Percentiles rank a stretch among this genome's conserved stretches.
These are phyloP conservation scores for Seira musarum DNA, from an alignment of 2,888 invertebrate species.

Conservation along the genomic window DNA sequence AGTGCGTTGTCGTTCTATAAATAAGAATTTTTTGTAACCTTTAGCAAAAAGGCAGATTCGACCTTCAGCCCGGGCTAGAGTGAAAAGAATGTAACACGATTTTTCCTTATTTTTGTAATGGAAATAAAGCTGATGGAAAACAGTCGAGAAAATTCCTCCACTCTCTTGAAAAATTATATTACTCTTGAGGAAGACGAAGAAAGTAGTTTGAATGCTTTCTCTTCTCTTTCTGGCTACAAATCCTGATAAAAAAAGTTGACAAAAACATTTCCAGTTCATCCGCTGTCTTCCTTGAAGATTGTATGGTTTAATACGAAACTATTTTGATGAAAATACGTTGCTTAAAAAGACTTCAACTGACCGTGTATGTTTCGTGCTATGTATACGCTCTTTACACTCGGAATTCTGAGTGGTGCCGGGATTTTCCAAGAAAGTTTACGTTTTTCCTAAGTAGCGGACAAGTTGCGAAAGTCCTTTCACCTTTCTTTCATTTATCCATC, in stretches of 20 bases:
- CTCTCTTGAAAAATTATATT: slow-evolving; percentile 37
- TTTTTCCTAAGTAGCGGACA: no score
- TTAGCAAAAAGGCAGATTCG: not conserved
- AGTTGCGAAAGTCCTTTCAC: no score
- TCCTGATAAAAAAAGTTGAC: not conserved
- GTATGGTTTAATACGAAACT: no score
- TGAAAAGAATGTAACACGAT: slow-evolving; percentile 35
- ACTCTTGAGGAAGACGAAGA: not conserved
- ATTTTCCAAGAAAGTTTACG: no score
- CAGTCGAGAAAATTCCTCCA: not conserved
- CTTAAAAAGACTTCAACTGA: no score
- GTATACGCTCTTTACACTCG: no score
- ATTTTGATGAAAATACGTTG: no score
- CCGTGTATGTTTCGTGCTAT: no score
- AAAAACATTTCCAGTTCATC: slow-evolving; percentile 16
- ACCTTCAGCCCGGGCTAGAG: not conserved
- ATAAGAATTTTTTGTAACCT: slow-evolving; percentile 35
- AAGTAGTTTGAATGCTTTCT: no score
- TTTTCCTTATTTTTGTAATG: slow-evolving; percentile 31
- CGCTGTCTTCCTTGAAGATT: no score
- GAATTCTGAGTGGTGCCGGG: no score
- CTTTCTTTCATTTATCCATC: slow-evolving; percentile 27
- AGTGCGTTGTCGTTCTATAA: slow-evolving; percentile 2
- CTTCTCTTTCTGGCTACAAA: not conserved
- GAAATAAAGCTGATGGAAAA: slow-evolving; percentile 31